These are phyloP conservation scores for Carapus acus DNA, from an alignment of 2,797 vertebrate species.

Conservation along the genomic window DNA sequence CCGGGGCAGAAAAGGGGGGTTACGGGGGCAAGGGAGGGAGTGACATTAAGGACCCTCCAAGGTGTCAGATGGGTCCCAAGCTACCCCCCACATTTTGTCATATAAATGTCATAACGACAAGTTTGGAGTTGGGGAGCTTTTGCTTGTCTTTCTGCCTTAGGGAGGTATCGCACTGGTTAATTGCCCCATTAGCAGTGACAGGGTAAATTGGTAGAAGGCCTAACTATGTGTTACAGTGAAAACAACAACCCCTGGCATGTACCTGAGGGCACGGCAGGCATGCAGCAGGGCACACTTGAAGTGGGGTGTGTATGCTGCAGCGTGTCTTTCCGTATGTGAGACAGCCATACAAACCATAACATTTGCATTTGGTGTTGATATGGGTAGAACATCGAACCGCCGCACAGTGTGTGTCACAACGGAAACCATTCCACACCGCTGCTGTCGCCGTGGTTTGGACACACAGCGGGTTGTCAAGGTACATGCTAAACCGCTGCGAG, in stretches of 20 bases:
- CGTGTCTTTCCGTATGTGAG: constrained; percentile 17
- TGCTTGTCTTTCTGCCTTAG: constrained; percentile 54
- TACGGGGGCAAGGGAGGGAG: constrained; percentile 48
- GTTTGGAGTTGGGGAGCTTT: constrained; percentile 64
- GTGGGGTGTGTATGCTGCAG: constrained; percentile 11
- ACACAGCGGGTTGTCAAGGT: not conserved
- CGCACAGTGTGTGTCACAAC: constrained; percentile 26
- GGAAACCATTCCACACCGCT: constrained; percentile 26
- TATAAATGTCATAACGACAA: constrained; percentile 72
- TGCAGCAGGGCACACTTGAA: constrained; percentile 24
- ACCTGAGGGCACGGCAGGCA: constrained; percentile 59
- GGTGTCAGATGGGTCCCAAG: constrained; percentile 68
- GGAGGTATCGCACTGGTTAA: constrained; percentile 64
- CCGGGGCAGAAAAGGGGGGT: constrained; percentile 56
- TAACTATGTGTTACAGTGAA: constrained; percentile 71
- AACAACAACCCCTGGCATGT: constrained; percentile 69
- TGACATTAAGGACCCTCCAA: constrained; percentile 70
- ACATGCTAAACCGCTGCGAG: not conserved
- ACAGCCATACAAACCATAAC: constrained; percentile 16
- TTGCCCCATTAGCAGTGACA: constrained; percentile 72
- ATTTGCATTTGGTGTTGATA: constrained; percentile 29
- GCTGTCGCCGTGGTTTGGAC: constrained; percentile 4
- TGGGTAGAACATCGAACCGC: constrained; percentile 30
- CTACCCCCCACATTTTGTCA: constrained; percentile 67
- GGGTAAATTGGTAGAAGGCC: constrained; percentile 70